Percentiles rank a stretch among this genome's conserved stretches.
Conservation (phyloP, 1,140 invertebrate species). For the Bombus fervidus region DNA sequence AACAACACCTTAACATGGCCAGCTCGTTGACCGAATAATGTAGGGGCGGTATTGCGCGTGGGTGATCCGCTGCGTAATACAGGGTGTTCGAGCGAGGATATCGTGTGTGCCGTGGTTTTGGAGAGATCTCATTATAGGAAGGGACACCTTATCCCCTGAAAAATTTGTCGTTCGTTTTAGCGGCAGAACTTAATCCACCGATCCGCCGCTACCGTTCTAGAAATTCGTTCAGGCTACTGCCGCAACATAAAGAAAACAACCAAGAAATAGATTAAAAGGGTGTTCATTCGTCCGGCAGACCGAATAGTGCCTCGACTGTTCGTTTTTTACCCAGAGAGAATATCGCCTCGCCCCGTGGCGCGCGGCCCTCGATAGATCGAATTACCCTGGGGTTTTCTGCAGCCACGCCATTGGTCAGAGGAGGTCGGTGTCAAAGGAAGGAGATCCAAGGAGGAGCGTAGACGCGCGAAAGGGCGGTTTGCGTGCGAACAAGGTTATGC, state of each 20-base stretch:
- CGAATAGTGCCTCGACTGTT: constrained; percentile 5
- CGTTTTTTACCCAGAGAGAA: constrained; percentile 20
- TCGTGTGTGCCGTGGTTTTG: constrained; percentile 48
- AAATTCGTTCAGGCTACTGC: constrained; percentile 17
- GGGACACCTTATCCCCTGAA: constrained; percentile 65
- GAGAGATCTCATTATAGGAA: constrained; percentile 48
- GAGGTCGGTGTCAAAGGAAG: constrained; percentile 62
- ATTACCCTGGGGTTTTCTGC: constrained; percentile 65
- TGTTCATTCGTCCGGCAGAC: constrained; percentile 47
- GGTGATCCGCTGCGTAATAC: constrained; percentile 66
- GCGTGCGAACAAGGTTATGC: constrained; percentile 73
- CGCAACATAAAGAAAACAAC: constrained; percentile 42
- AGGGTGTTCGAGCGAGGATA: constrained; percentile 61
- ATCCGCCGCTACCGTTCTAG: constrained; percentile 65
- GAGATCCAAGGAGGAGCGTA: constrained; percentile 58
- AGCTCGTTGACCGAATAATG: constrained; percentile 33
- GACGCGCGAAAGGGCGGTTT: constrained; percentile 56
- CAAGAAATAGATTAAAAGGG: constrained; percentile 35
- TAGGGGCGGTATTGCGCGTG: constrained; percentile 51
- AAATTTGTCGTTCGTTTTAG: constrained; percentile 63
- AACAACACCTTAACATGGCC: not conserved
- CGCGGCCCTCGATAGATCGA: constrained; percentile 62
- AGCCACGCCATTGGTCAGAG: constrained; percentile 61
- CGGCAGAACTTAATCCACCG: constrained; percentile 63
- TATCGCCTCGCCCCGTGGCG: constrained; percentile 44